Evolutionary conservation across 2,888 invertebrate genomes (phyloP).

Genomic region (Deilephila elpenor): DNA sequence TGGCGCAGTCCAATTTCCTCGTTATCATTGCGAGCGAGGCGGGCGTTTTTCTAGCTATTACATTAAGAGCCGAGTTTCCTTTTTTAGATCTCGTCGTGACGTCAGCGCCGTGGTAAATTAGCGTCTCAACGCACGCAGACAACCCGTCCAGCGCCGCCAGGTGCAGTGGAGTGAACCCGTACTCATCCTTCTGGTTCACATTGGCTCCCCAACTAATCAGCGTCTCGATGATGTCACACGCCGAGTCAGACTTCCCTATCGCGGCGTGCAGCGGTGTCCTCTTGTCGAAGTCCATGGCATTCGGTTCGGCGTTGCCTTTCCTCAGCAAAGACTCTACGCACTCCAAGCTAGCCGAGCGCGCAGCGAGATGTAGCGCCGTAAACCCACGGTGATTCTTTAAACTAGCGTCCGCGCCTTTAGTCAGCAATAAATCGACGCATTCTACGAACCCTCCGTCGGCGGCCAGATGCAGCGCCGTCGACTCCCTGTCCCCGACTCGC

Average conservation of each 20-base stretch:
- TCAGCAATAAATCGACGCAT: constrained; percentile 89
- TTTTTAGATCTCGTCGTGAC: constrained; percentile 95
- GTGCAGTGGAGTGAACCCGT: constrained; percentile 94
- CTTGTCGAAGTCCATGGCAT: constrained; percentile 91
- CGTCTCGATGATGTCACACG: constrained; percentile 92
- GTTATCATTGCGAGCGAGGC: constrained; percentile 93
- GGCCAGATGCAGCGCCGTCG: constrained; percentile 93
- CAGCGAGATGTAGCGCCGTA: constrained; percentile 93
- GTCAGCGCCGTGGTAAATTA: constrained; percentile 94
- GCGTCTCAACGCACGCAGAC: constrained; percentile 92
- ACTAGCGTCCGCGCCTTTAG: constrained; percentile 90
- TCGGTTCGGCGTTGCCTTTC: constrained; percentile 91
- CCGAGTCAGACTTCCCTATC: constrained; percentile 91
- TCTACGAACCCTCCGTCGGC: constrained; percentile 94
- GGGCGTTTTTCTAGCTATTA: constrained; percentile 94
- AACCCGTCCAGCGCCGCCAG: constrained; percentile 94
- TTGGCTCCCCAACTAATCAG: constrained; percentile 92
- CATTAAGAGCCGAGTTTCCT: constrained; percentile 93
- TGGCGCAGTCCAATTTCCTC: constrained; percentile 92
- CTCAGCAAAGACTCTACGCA: constrained; percentile 91
- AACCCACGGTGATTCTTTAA: constrained; percentile 91
- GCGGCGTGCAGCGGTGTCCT: constrained; percentile 93
- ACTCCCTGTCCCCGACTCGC: constrained; percentile 88
- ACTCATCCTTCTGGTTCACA: constrained; percentile 93
- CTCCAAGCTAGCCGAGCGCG: constrained; percentile 91